Evolutionary conservation across 2,888 invertebrate genomes (phyloP), one percentile per base, ranked within the genome.

Genomic region (Hylaea fasciaria): DNA sequence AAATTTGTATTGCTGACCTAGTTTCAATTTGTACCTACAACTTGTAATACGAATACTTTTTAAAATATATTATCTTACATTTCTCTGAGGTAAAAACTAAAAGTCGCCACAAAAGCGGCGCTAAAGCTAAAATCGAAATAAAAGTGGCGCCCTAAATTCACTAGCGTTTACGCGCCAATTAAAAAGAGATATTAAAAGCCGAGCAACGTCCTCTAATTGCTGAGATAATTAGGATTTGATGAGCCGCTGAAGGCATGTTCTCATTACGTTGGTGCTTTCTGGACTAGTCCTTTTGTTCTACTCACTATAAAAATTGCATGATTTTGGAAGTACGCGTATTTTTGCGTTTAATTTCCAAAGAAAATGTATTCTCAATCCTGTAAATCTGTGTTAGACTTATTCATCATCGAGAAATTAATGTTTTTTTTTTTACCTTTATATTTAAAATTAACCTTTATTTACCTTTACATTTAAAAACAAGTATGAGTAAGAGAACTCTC

Each of bases 41-140:
- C 10, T 14, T 43, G 8, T 10, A 16, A 43, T 14, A n/a, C 43
- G 11, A 43, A 10, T 9, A 9, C 0, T 16, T 10, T 17, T 28
- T 45, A 45, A 17, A 17, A 17, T 41, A 9, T 11, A 10, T 41
- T 16, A 11, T 32, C 32, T 1, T 22, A 45, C n/a, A 45, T 12
- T 45, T 17, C n/a, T 45, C 28, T n/a, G 44, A 22, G n/a, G 28
- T 22, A 44, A n/a, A n/a, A n/a, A n/a, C n/a, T n/a, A n/a, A n/a
- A n/a, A 41, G 16, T 45, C 44, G 28, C 44, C 44, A n/a, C 17
- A 35, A 39, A 49, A 49, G 17, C 22, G 37, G 22, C 22, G 50
- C 28, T 41, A 22, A 29, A 22, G 49, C 39, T 22, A 50, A 28
- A 9, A 40, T 28, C 13, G 29, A 13, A 22, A n/a, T 13, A 14